A percentile compares a stretch with the other conserved stretches of the same genome.
phyloP scores from a whole-genome alignment of 2,797 vertebrate genomes.

The Poeciliopsis turneri region DNA sequence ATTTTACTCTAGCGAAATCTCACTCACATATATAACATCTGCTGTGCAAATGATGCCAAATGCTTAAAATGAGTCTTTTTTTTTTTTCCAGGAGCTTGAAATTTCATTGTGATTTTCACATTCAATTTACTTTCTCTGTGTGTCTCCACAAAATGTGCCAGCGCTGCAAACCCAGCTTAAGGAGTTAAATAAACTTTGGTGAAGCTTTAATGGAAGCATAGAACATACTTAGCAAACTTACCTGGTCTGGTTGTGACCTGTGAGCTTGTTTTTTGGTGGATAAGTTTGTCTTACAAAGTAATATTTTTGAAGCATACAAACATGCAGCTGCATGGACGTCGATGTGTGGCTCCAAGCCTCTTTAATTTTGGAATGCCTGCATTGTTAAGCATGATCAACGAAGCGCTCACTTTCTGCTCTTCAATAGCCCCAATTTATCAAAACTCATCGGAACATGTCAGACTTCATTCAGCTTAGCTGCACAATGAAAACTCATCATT shows the following conservation, averaged over 20 bases:
- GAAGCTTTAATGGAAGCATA: background rate
- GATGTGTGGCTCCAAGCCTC: slow-evolving; percentile 10
- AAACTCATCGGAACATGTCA: slow-evolving; percentile 61
- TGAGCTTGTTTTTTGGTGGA: slow-evolving; percentile 29
- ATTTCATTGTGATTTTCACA: slow-evolving; percentile 71
- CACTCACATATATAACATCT: slow-evolving; percentile 66
- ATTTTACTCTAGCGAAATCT: background rate
- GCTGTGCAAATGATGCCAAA: slow-evolving; percentile 73
- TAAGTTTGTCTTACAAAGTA: slow-evolving; percentile 1
- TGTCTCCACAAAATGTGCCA: slow-evolving; percentile 45
- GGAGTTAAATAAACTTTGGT: slow-evolving; percentile 26
- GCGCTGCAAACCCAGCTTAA: slow-evolving; percentile 38
- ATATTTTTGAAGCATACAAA: slow-evolving; percentile 14
- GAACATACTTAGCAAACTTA: background rate
- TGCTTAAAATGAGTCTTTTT: slow-evolving; percentile 37
- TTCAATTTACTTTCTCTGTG: slow-evolving; percentile 54
- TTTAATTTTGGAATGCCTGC: slow-evolving; percentile 23
- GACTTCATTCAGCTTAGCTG: slow-evolving; percentile 67
- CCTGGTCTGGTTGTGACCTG: slow-evolving; percentile 24
- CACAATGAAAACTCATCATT: slow-evolving; percentile 79
- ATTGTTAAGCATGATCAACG: slow-evolving; percentile 25
- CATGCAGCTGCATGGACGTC: background rate
- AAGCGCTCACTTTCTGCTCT: slow-evolving; percentile 36
- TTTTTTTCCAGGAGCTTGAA: slow-evolving; percentile 57
- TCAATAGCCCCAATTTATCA: slow-evolving; percentile 62